Conservation (phyloP, 2,888 invertebrate species). For the Pandemis corylana region DNA sequence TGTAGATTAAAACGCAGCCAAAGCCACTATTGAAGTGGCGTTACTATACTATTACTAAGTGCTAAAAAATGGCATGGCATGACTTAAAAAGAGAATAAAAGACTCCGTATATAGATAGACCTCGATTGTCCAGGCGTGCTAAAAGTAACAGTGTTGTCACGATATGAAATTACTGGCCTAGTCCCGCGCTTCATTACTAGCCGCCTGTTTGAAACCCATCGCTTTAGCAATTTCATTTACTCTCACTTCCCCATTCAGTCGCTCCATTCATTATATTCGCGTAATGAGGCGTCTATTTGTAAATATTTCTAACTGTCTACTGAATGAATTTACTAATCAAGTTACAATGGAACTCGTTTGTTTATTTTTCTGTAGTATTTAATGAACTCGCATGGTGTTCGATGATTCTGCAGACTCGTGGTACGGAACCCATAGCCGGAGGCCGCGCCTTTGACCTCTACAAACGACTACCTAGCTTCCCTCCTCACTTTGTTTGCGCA, state of each 20-base stretch:
- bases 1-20: background rate
- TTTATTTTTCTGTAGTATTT: background rate
- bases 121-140: conserved; percentile 3
- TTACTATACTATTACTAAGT: background rate
- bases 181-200: conserved; percentile 26
- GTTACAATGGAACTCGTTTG: conserved; percentile 12
- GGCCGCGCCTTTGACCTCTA: conserved; percentile 59
- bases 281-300: conserved; percentile 25
- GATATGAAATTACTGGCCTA: conserved; percentile 15
- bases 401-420: conserved; percentile 26
- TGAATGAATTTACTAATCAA: conserved; percentile 14
- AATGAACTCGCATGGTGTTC: conserved; percentile 16
- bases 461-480: conserved; percentile 62
- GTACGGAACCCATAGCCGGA: conserved; percentile 40
- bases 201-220: conserved; percentile 20
- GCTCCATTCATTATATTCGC: conserved; percentile 26
- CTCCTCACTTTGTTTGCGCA: conserved; percentile 61
- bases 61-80: conserved; percentile 2
- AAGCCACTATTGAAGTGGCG: background rate
- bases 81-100: conserved; percentile 4
- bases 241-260: conserved; percentile 33
- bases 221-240: conserved; percentile 26
- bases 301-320: conserved; percentile 23
- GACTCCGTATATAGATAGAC: conserved; percentile 7
- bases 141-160: conserved; percentile 27